These are phyloP conservation scores for Sinelater perroti DNA, from an alignment of 2,888 invertebrate genomes.

Conservation along the genomic window DNA sequence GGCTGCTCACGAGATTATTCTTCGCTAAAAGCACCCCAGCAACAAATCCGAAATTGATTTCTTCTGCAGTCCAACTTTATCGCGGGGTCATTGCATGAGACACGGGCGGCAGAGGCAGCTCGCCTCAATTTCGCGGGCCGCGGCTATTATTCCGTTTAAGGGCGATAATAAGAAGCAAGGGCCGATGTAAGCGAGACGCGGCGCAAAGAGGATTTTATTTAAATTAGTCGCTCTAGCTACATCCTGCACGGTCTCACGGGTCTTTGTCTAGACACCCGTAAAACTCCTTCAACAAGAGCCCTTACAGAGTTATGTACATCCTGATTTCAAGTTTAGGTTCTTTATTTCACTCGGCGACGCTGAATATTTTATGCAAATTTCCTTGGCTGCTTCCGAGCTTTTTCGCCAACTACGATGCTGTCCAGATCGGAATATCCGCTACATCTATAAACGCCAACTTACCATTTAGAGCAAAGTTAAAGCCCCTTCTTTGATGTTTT, in stretches of 20 bases:
- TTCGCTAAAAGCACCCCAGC: constrained; percentile 20
- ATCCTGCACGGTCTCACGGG: constrained; percentile 8
- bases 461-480: no score
- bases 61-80: constrained; percentile 7
- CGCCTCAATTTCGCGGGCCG: neutral
- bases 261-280: constrained; percentile 6
- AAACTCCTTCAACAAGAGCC: neutral
- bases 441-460: no score
- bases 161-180: no score
- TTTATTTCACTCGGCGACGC: neutral
- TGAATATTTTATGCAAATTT: neutral
- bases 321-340: neutral
- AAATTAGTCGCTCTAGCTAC: constrained; percentile 7
- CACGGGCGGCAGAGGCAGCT: neutral
- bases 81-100: neutral
- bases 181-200: neutral
- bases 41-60: constrained; percentile 30
- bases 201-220: constrained; percentile 2
- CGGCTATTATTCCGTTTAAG: no score
- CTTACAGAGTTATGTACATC: neutral
- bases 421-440: no score
- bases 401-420: no score
- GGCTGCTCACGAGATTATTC: constrained; percentile 23
- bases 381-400: neutral
- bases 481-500: no score